A percentile compares a stretch with the other conserved stretches of the same genome.
phyloP scores from a whole-genome alignment of 2,888 invertebrate species.

The Melolontha melolontha region DNA sequence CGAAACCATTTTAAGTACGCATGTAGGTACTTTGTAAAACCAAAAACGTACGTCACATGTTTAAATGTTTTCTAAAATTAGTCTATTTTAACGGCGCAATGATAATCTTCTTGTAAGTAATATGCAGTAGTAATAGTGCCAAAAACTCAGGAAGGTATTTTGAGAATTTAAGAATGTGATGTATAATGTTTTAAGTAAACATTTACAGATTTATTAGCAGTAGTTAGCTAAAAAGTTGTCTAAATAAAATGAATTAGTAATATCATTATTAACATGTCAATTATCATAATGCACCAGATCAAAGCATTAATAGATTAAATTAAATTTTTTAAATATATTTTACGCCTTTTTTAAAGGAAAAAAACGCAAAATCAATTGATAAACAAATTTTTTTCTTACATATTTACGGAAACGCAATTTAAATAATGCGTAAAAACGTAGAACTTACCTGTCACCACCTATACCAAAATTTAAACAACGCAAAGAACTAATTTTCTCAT shows the following conservation, averaged over 20 bases:
- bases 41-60: constrained; percentile 9
- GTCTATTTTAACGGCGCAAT: constrained; percentile 4
- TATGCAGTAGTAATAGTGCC: constrained; percentile 3
- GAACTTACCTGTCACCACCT: constrained; percentile 70
- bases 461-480: constrained; percentile 80
- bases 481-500: constrained; percentile 73
- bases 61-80: constrained; percentile 36
- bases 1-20: too few relatives aligned
- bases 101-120: not conserved
- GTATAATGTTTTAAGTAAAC: too few relatives aligned
- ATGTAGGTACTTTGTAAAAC: too few relatives aligned
- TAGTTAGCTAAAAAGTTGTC: too few relatives aligned
- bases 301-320: not conserved
- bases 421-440: not conserved
- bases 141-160: constrained; percentile 16
- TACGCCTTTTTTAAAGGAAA: constrained; percentile 1
- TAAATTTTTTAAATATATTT: not conserved
- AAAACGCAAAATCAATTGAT: too few relatives aligned
- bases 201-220: too few relatives aligned
- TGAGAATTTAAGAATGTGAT: not conserved
- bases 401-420: too few relatives aligned
- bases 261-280: too few relatives aligned
- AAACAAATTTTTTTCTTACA: too few relatives aligned
- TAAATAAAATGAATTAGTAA: too few relatives aligned
- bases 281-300: too few relatives aligned